Evolutionary conservation across 92 coral and sea anemone species (phyloP).

Genomic region (Zoanthus sociatus): DNA sequence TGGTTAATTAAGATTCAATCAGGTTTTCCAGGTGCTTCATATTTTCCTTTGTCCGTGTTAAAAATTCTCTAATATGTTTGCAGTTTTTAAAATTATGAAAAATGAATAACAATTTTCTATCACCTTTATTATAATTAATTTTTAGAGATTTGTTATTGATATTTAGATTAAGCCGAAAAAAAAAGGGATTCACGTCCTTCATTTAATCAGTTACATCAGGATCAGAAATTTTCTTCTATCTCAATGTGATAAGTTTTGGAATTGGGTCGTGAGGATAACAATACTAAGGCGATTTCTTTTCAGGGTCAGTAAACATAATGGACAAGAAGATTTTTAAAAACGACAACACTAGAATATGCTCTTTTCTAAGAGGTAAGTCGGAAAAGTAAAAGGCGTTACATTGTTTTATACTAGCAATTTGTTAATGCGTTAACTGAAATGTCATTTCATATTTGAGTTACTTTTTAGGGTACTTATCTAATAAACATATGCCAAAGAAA

Average conservation of each 20-base stretch:
- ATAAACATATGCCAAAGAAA: not conserved
- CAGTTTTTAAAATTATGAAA: no score
- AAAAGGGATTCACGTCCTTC: no score
- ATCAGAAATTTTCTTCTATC: no score
- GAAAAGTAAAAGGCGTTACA: not conserved
- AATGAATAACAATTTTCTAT: no score
- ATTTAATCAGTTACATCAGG: no score
- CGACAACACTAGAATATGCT: not conserved
- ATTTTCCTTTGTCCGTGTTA: no score
- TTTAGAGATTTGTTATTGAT: no score
- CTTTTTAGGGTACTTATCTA: not conserved
- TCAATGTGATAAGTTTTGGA: not conserved
- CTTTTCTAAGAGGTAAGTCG: not conserved
- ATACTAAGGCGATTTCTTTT: not conserved
- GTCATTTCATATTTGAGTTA: not conserved
- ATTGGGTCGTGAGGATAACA: not conserved
- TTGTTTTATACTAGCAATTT: not conserved
- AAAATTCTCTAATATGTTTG: no score
- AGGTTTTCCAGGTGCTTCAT: not conserved
- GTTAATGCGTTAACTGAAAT: no score
- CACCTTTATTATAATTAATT: no score
- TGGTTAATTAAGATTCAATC: not conserved
- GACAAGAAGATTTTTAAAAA: not conserved
- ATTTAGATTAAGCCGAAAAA: no score
- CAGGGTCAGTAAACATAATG: constrained; percentile 14